These are phyloP conservation scores for Maccullochella peelii DNA, from an alignment of 2,113 vertebrate species.

Conservation along the genomic window DNA sequence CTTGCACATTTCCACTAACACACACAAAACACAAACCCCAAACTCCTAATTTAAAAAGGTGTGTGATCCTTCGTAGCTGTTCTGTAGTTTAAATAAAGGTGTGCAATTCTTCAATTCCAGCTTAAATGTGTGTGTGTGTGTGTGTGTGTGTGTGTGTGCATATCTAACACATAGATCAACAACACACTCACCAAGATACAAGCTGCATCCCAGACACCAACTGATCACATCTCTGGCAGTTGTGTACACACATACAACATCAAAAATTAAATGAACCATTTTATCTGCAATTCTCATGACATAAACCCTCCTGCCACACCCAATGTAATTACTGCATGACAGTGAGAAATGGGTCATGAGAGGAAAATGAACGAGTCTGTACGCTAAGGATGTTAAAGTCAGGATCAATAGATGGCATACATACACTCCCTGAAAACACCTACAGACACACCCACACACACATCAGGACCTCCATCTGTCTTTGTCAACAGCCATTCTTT, in stretches of 20 bases:
- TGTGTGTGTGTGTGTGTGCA: background rate
- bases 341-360: slow-evolving; percentile 25
- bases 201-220: background rate
- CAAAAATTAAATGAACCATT: slow-evolving; percentile 9
- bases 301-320: background rate
- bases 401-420: slow-evolving; percentile 7
- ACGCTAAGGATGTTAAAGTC: background rate
- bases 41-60: background rate
- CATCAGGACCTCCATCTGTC: slow-evolving; percentile 19
- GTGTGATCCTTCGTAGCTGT: background rate
- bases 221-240: background rate
- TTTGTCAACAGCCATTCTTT: slow-evolving; percentile 29
- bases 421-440: slow-evolving; percentile 16
- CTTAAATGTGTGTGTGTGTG: background rate
- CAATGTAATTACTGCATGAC: slow-evolving; percentile 21
- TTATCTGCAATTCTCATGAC: background rate
- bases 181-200: background rate
- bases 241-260: background rate
- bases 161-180: background rate
- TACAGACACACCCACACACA: slow-evolving; percentile 32
- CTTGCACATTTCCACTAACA: background rate
- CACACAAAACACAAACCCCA: background rate
- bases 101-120: background rate
- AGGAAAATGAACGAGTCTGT: background rate
- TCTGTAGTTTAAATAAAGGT: background rate